Conservation (phyloP, 2,888 invertebrate species). For the Epirrhoe alternata region DNA sequence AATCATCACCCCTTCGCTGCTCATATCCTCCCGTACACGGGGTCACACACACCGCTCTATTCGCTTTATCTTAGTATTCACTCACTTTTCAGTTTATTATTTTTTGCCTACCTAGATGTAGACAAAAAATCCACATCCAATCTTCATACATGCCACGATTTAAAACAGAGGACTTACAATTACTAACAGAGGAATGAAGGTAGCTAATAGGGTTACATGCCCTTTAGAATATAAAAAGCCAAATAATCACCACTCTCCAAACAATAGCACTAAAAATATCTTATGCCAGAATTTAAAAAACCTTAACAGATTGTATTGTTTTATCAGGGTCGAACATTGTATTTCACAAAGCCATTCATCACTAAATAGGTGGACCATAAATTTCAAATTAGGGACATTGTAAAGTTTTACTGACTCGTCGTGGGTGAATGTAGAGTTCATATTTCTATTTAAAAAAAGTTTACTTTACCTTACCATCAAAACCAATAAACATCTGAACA, state of each 20-base stretch:
- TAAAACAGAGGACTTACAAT: too few species aligned
- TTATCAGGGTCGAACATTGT: constrained; percentile 48
- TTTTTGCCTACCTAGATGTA: too few species aligned
- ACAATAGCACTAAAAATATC: not conserved
- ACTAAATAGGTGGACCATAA: constrained; percentile 58
- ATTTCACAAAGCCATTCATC: constrained; percentile 73
- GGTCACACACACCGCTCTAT: too few species aligned
- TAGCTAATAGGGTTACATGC: not conserved
- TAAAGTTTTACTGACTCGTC: constrained; percentile 75
- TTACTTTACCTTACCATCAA: constrained; percentile 14
- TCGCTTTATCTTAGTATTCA: too few species aligned
- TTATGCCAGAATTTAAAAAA: not conserved
- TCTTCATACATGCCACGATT: too few species aligned
- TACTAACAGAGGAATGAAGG: too few species aligned
- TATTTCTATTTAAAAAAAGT: constrained; percentile 53
- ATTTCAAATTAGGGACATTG: constrained; percentile 75
- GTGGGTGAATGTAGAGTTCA: constrained; percentile 58
- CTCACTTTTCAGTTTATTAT: too few species aligned
- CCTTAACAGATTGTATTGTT: not conserved
- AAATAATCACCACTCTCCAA: not conserved
- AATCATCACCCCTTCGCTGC: too few species aligned
- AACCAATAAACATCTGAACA: not conserved
- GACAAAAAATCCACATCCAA: too few species aligned
- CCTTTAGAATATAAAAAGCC: not conserved
- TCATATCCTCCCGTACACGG: too few species aligned